phyloP scores from a whole-genome alignment of 2,797 vertebrate species.

The Pelobates cultripes region DNA sequence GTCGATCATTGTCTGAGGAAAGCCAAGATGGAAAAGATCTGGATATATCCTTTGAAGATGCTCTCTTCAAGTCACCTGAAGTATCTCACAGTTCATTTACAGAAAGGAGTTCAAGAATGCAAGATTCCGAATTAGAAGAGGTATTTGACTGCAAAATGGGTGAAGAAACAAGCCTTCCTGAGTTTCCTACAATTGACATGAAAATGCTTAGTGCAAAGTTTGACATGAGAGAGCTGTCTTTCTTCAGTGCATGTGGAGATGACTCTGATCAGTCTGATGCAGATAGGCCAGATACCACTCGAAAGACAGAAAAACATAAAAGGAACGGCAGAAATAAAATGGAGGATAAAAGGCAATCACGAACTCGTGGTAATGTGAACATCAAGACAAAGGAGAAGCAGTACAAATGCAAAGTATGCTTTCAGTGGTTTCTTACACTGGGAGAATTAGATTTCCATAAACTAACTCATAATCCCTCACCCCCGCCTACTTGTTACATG shows the following conservation, averaged over 20 bases:
- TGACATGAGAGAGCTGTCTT: conserved; percentile 80
- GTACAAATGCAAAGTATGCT: conserved; percentile 96
- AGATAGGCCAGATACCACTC: conserved; percentile 33
- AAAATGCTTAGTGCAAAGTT: conserved; percentile 80
- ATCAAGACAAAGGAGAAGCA: conserved; percentile 86
- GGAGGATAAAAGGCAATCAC: conserved; percentile 68
- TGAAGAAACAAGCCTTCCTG: conserved; percentile 44
- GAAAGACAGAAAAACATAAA: conserved; percentile 27
- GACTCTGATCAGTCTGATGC: conserved; percentile 60
- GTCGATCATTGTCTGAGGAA: conserved; percentile 68
- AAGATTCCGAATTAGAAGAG: conserved; percentile 59
- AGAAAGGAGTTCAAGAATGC: conserved; percentile 59
- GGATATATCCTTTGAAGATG: conserved; percentile 60
- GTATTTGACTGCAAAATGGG: conserved; percentile 56
- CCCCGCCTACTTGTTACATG: conserved; percentile 97
- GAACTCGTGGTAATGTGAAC: conserved; percentile 72
- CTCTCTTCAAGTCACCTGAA: conserved; percentile 64
- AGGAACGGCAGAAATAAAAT: conserved; percentile 68
- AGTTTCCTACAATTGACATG: conserved; percentile 78
- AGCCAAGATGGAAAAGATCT: conserved; percentile 64
- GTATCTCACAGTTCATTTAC: conserved; percentile 62
- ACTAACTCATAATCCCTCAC: conserved; percentile 91
- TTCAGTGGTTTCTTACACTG: conserved; percentile 91
- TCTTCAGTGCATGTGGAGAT: conserved; percentile 76
- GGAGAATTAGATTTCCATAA: conserved; percentile 96